phyloP scores from a whole-genome alignment of 2,113 vertebrate genomes.

The Puntigrus tetrazona region DNA sequence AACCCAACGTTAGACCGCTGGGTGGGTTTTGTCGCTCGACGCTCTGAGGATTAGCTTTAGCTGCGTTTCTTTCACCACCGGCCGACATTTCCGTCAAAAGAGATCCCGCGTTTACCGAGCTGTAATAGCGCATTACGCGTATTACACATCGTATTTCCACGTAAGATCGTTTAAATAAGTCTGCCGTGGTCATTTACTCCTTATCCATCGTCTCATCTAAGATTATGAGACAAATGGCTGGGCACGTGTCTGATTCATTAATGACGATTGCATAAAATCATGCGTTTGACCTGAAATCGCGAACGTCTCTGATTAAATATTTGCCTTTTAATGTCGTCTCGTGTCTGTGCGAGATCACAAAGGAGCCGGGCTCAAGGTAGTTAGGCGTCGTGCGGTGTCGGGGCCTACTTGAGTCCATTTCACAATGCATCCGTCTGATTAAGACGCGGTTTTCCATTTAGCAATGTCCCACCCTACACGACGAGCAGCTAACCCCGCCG shows the following conservation, averaged over 20 bases:
- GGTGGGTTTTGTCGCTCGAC: neutral
- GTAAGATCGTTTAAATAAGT: neutral
- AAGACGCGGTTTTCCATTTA: neutral
- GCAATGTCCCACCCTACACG: neutral
- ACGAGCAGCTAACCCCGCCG: neutral
- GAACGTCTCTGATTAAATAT: too few relatives aligned
- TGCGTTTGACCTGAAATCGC: accelerated
- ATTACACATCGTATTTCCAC: neutral
- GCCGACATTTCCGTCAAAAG: slow-evolving; percentile 28
- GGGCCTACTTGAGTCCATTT: slow-evolving; percentile 10
- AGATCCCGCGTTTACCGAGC: neutral
- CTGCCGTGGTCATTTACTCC: neutral
- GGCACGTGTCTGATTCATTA: slow-evolving; percentile 26
- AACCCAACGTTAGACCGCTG: neutral
- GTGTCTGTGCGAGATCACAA: neutral
- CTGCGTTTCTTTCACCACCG: neutral
- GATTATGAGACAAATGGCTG: slow-evolving; percentile 16
- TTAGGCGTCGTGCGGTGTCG: neutral
- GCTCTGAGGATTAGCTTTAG: slow-evolving; percentile 33
- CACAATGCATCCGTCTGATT: neutral
- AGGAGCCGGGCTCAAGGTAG: neutral
- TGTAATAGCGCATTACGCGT: too few relatives aligned
- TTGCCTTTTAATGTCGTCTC: too few relatives aligned
- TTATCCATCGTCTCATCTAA: neutral
- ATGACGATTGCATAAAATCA: neutral